A percentile compares a stretch with the other conserved stretches of the same genome.
phyloP scores from a whole-genome alignment of 2,113 vertebrate species.

The Nycticebus coucang region DNA sequence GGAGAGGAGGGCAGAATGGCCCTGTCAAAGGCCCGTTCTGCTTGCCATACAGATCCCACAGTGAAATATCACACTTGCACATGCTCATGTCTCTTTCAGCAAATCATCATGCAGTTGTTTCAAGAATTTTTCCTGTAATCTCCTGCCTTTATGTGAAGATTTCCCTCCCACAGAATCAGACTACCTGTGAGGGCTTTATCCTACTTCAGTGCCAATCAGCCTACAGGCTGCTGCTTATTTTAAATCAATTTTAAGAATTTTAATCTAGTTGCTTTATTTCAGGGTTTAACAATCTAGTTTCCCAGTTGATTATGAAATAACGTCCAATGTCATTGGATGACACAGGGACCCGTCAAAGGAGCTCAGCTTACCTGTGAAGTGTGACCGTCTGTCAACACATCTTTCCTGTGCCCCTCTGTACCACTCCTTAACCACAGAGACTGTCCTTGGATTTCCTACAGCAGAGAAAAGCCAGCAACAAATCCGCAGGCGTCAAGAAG shows the following conservation, averaged over 20 bases:
- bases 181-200: background rate
- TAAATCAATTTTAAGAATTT: background rate
- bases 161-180: background rate
- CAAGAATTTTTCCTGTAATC: background rate
- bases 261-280: background rate
- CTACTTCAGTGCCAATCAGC: background rate
- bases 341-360: background rate
- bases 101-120: background rate
- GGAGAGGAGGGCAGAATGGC: background rate
- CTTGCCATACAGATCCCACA: background rate
- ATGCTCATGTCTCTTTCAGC: background rate
- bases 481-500: background rate
- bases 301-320: background rate
- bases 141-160: background rate
- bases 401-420: accelerated
- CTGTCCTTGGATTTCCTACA: background rate
- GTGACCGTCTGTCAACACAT: background rate
- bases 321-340: background rate
- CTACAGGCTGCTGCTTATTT: background rate
- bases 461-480: background rate
- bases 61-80: background rate
- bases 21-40: background rate
- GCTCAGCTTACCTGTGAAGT: background rate
- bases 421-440: background rate
- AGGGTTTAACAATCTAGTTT: background rate